Percentiles rank a stretch among this genome's conserved stretches.
These are phyloP conservation scores for Sesamia inferens DNA, from an alignment of 2,888 invertebrate genomes.

Conservation along the genomic window DNA sequence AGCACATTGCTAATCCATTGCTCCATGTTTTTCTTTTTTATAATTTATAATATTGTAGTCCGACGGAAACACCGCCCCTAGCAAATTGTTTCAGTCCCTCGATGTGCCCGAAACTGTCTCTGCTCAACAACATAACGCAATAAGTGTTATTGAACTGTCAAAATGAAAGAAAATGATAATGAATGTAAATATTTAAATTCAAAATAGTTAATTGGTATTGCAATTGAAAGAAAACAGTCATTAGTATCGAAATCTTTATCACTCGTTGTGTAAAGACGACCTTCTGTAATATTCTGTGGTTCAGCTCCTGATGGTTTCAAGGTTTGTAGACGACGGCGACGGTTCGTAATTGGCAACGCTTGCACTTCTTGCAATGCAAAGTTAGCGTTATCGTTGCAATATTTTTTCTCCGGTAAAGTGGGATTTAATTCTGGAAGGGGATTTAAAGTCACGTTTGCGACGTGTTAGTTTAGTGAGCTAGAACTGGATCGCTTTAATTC, in stretches of 20 bases:
- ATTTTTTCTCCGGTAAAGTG: constrained; percentile 36
- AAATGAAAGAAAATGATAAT: not conserved
- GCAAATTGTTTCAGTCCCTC: too few species aligned
- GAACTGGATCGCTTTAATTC: not conserved
- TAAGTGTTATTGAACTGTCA: not conserved
- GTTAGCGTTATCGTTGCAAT: constrained; percentile 43
- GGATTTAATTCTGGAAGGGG: constrained; percentile 27
- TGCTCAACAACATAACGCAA: not conserved
- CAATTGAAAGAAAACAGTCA: too few species aligned
- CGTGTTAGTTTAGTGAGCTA: constrained; percentile 20
- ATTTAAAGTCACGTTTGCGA: constrained; percentile 18
- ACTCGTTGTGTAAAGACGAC: not conserved
- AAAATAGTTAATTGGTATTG: too few species aligned
- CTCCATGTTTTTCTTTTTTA: too few species aligned
- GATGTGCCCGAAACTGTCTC: not conserved
- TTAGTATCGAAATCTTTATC: not conserved
- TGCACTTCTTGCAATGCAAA: constrained; percentile 53
- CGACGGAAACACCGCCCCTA: too few species aligned
- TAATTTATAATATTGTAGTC: too few species aligned
- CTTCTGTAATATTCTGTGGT: constrained; percentile 16
- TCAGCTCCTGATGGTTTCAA: constrained; percentile 38
- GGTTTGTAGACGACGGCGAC: constrained; percentile 45
- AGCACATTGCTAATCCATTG: not conserved
- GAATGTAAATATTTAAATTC: too few species aligned
- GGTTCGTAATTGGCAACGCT: constrained; percentile 56